A percentile compares a stretch with the other conserved stretches of the same genome.
Conservation (phyloP, 2,797 vertebrate genomes). For the Lagorchestes hirsutus region DNA sequence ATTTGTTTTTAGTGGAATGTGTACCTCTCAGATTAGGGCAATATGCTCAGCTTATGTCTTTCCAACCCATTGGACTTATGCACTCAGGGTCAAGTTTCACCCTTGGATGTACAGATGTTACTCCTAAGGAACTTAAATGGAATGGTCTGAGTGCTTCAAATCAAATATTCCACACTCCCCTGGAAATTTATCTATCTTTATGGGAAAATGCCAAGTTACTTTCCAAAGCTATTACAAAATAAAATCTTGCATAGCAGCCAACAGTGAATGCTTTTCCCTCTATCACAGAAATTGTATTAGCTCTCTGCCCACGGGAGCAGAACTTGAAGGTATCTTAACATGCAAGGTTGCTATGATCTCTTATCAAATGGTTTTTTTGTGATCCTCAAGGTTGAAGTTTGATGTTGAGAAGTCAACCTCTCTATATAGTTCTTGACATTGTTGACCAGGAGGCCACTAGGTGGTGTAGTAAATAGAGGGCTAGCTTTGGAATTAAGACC, state of each 20-base stretch:
- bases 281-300: constrained; percentile 42
- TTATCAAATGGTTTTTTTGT: too few relatives aligned
- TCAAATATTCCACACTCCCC: not conserved
- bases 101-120: not conserved
- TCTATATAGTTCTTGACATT: too few relatives aligned
- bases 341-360: too few relatives aligned
- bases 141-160: constrained; percentile 11
- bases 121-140: not conserved
- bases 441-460: too few relatives aligned
- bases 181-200: constrained; percentile 1
- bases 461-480: too few relatives aligned
- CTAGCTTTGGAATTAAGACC: too few relatives aligned
- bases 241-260: not conserved
- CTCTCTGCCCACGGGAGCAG: not conserved
- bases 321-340: not conserved
- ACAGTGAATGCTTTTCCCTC: not conserved
- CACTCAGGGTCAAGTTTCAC: constrained; percentile 16
- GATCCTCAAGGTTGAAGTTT: too few relatives aligned
- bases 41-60: not conserved
- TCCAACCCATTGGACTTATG: not conserved
- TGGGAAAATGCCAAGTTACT: not conserved
- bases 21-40: not conserved
- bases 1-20: constrained; percentile 3
- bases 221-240: not conserved
- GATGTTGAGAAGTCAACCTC: too few relatives aligned